These are phyloP conservation scores for Lamprologus sp. DNA, from an alignment of 2,113 vertebrate species.

Conservation along the genomic window DNA sequence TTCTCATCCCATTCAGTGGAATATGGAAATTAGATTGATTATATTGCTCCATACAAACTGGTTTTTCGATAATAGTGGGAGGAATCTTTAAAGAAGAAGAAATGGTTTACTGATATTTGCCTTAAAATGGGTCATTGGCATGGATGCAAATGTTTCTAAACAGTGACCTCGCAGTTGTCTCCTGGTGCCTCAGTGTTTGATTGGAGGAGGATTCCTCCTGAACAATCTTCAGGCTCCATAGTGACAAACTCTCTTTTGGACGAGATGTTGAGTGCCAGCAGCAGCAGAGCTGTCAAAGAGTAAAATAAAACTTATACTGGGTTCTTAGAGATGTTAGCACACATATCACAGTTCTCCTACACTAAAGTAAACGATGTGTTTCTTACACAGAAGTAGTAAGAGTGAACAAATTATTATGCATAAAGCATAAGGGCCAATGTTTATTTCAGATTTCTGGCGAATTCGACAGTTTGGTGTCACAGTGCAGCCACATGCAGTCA, in stretches of 20 bases:
- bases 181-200: constrained; percentile 44
- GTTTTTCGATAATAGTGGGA: fast-evolving
- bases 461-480: background rate
- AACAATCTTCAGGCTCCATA: background rate
- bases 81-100: background rate
- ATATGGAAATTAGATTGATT: background rate
- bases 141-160: background rate
- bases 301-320: background rate
- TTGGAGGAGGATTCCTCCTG: background rate
- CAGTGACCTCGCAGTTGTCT: constrained; percentile 32
- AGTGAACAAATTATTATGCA: background rate
- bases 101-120: fast-evolving
- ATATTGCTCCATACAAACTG: background rate
- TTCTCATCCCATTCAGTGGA: too few species aligned
- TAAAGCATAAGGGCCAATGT: background rate
- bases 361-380: fast-evolving
- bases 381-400: constrained; percentile 35
- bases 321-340: background rate
- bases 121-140: background rate
- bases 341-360: background rate
- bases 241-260: background rate
- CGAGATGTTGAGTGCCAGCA: background rate
- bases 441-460: background rate
- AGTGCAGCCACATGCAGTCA: constrained; percentile 33
- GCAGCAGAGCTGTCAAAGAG: background rate